Evolutionary conservation across 1,140 invertebrate genomes (phyloP), one percentile per base, ranked within the genome.

Genomic region (Trialeurodes vaporariorum): DNA sequence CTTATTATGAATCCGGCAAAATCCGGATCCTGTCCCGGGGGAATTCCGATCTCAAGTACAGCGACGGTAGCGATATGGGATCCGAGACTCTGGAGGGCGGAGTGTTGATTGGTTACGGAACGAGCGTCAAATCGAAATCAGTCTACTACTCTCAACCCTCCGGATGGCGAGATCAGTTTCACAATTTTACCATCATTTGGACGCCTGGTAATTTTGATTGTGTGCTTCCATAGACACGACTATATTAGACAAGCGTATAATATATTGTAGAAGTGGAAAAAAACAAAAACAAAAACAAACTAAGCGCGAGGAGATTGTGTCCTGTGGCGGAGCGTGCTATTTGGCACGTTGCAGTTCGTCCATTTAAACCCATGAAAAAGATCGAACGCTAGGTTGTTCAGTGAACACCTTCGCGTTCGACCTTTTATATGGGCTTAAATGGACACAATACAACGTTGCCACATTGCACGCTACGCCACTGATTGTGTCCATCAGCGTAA

Each of bases 111-210:
- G 72, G 72, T 21, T n/a, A 40, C 1, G 61, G 59, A 13, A 24
- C 70, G 0, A 66, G 63, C 22, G 62, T 72, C 0, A 64, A 64
- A 67, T 65, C 26, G 2, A 62, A 66, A 59, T 64, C 67, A 1
- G 27, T 70, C 13, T 64, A 12, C 27, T 63, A 23, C 25, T 25
- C 27, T 13, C 49, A 64, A 13, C n/a, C 66, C 0, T 60, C 67
- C 21, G 59, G 65, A 24, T 88, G 86, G 83, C 79, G 78, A 1
- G 76, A 83, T 63, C 78, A 82, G n/a, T 88, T 83, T 72, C 86
- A 88, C 65, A 74, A 78, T 0, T 89, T 85, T 70, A 77, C 78
- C 1, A 70, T 87, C 0, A 75, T 79, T 13, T 89, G 87, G 87
- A 80, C 77, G 62, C 81, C 81, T 73, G 80, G 83, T 83, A 76